A percentile compares a stretch with the other conserved stretches of the same genome.
phyloP scores from a whole-genome alignment of 2,797 vertebrate genomes.

The Protosalanx chinensis region DNA sequence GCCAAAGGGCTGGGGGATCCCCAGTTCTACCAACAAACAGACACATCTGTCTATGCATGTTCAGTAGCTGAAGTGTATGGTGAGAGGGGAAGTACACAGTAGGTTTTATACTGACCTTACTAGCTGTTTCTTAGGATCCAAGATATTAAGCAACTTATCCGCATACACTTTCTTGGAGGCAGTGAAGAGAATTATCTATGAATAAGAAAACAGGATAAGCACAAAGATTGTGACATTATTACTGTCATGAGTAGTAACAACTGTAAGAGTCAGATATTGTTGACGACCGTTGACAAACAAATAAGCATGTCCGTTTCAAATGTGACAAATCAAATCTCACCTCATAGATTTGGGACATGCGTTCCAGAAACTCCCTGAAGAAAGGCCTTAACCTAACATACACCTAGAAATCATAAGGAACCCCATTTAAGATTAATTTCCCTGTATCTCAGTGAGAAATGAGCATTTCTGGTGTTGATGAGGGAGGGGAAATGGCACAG shows the following conservation, averaged over 20 bases:
- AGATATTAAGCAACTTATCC: slow-evolving; percentile 98
- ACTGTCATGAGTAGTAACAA: too few species aligned
- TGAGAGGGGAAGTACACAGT: neutral
- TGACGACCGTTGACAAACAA: too few species aligned
- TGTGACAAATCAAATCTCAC: slow-evolving; percentile 62
- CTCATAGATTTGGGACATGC: slow-evolving; percentile 99
- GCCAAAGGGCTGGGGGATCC: neutral
- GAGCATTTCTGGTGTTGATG: neutral
- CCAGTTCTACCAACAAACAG: too few species aligned
- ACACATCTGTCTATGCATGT: too few species aligned
- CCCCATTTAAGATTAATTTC: neutral
- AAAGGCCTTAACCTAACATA: slow-evolving; percentile 96
- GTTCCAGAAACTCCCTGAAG: slow-evolving; percentile 97
- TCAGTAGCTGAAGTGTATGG: neutral
- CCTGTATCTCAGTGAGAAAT: neutral
- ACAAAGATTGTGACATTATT: neutral
- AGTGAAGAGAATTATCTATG: slow-evolving; percentile 97
- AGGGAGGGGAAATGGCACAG: too few species aligned
- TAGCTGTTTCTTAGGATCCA: slow-evolving; percentile 98
- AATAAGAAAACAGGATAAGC: neutral
- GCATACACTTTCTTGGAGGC: slow-evolving; percentile 99
- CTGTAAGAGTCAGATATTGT: neutral
- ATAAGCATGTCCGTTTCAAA: too few species aligned
- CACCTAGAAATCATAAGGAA: slow-evolving; percentile 71
- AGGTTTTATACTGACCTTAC: slow-evolving; percentile 79